Base-by-base conservation (phyloP, 2,888 invertebrate genomes). In the Melieria picta region DNA sequence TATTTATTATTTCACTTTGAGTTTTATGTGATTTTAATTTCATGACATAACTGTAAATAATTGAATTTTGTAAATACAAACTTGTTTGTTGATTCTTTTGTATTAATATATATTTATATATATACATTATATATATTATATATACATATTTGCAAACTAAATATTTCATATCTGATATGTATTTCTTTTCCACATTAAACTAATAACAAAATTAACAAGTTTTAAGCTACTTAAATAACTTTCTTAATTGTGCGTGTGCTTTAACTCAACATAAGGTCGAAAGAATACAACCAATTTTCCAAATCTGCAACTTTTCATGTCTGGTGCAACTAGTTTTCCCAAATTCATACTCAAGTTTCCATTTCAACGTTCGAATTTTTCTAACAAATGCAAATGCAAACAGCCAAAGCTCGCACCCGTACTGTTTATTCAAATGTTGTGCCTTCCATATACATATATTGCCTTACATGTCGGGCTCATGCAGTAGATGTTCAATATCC, bases 21-120 rank as follows among this genome's bases (percentile, higher is more conserved):
- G 75, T 81, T 78, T 77, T 46, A 78, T 74, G 75, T 57, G 66
- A 75, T 79, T 80, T 65, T 74, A 68, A 78, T 46, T 62, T 67
- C 65, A 52, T 71, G 43, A 65, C 66, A 80, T 79, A 75, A 80
- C 77, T 85, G 85, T 85, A 85, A 84, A 85, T 85, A 85, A 85
- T 85, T 85, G 80, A 77, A 74, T 75, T 81, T 78, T 83, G 83
- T 84, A 83, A 83, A 84, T 84, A 84, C 72, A 72, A 73, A 79
- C 76, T 79, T 80, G 77, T 80, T 79, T 82, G 79, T 80, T 81
- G 77, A 78, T 80, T 78, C 77, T 77, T 81, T 79, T 78, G 75
- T 73, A 30, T 30, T 30, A 30, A 30, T 30, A 30, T 30, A 30
- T 30, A 30, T 30, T 74, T 71, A 66, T 63, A 75, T 75, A 74